Base-by-base conservation (phyloP, 2,888 invertebrate genomes). In the Ormyrus pomaceus region DNA sequence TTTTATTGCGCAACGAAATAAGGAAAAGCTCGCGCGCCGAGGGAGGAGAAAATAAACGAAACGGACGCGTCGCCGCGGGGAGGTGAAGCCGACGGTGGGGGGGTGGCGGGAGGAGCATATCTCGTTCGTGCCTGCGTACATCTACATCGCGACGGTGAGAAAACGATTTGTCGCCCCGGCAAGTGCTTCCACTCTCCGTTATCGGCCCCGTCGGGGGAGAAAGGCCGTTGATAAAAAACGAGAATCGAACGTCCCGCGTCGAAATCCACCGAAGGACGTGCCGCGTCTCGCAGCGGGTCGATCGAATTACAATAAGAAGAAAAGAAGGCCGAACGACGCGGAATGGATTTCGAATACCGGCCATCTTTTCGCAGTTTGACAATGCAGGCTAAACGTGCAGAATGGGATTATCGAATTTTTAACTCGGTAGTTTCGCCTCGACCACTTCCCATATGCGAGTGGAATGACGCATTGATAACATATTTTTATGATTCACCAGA, bases 81-180 rank as follows among this genome's bases (percentile, higher is more conserved):
- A 34, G 34, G n/a, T 6, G 6, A 65, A 4, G 6, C 48, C 9
- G 7, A n/a, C 10, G 51, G 51, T 0, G 11, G 11, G 6, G 13
- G 9, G 11, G 34, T 0, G 9, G 8, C 45, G 34, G 9, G 8
- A 51, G n/a, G 7, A 46, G 45, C 61, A 45, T 34, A 68, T 75
- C 59, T 59, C 13, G 50, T 66, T 68, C 68, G 59, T 50, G 66
- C 53, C 45, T 11, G 11, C 11, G n/a, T 13, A 48, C 13, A 53
- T 13, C 11, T 48, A 58, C 11, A 56, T n/a, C 46, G 11, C 7
- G 50, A 46, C 59, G 51, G 66, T 8, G 76, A 69, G 69, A 76
- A 76, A 76, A 19, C 62, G 76, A 76, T 76, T 76, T 76, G 76
- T 76, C 69, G 53, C 13, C 13, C 59, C 5, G 19, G n/a, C 51